These are phyloP conservation scores for Cichladusa arquata DNA, from an alignment of 2,113 vertebrate species.

Conservation along the genomic window DNA sequence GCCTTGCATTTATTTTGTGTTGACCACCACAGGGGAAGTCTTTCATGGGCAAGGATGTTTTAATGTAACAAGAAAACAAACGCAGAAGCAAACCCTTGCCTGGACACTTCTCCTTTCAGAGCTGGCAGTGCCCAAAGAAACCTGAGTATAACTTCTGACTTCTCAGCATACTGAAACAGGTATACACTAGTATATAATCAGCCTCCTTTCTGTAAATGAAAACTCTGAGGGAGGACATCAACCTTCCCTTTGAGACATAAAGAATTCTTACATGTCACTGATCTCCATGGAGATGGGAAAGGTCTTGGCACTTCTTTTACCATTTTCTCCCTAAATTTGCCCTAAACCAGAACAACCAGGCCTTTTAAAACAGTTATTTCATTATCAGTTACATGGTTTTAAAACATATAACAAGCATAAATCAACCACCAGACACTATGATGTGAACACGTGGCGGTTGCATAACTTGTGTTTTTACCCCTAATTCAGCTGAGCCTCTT, in stretches of 20 bases:
- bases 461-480: background rate
- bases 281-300: no score
- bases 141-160: background rate
- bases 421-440: accelerated
- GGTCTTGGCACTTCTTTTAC: no score
- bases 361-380: background rate
- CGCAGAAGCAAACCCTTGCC: background rate
- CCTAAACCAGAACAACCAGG: no score
- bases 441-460: accelerated
- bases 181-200: no score
- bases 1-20: background rate
- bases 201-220: no score
- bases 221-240: no score
- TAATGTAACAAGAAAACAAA: background rate
- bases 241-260: no score
- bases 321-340: no score
- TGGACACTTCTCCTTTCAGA: background rate
- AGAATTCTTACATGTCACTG: no score
- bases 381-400: background rate
- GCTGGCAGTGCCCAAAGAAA: background rate
- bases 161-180: background rate
- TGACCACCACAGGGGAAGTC: background rate
- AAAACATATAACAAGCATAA: background rate
- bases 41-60: background rate
- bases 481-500: background rate